Evolutionary conservation across 2,888 invertebrate species (phyloP).

Genomic region (Eulithis testata): DNA sequence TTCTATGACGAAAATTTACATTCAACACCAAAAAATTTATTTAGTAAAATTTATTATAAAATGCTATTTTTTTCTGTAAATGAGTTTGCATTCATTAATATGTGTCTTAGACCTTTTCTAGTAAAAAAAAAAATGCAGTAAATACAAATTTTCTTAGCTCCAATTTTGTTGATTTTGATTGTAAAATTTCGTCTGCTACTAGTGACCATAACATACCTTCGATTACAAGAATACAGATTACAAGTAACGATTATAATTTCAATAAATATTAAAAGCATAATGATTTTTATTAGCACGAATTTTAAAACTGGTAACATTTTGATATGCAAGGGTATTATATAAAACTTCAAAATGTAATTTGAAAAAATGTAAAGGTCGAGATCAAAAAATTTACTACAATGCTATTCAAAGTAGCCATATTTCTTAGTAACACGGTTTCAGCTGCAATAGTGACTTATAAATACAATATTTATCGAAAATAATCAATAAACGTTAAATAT

Average conservation of each 20-base stretch:
- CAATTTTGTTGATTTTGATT: background rate
- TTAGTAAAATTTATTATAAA: background rate
- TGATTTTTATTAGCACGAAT: conserved; percentile 32
- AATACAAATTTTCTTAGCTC: no score
- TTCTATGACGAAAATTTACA: conserved; percentile 25
- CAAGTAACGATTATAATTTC: conserved; percentile 11
- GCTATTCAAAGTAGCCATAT: background rate
- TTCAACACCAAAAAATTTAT: conserved; percentile 10
- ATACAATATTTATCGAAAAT: conserved; percentile 31
- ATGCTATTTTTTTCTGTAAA: no score
- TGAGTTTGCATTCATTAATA: no score
- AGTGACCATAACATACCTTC: conserved; percentile 17
- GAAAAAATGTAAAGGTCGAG: background rate
- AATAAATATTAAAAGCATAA: conserved; percentile 16
- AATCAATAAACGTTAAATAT: conserved; percentile 22
- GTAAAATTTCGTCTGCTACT: conserved; percentile 23
- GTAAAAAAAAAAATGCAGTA: background rate
- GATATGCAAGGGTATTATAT: conserved; percentile 36
- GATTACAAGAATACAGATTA: conserved; percentile 2
- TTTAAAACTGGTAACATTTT: conserved; percentile 26
- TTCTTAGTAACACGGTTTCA: conserved; percentile 3
- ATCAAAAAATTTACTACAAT: conserved; percentile 21
- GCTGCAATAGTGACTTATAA: conserved; percentile 8
- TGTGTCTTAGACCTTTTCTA: background rate
- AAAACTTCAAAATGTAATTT: conserved; percentile 5